Conservation (phyloP, 2,113 vertebrate genomes). For the Archilochus colubris region DNA sequence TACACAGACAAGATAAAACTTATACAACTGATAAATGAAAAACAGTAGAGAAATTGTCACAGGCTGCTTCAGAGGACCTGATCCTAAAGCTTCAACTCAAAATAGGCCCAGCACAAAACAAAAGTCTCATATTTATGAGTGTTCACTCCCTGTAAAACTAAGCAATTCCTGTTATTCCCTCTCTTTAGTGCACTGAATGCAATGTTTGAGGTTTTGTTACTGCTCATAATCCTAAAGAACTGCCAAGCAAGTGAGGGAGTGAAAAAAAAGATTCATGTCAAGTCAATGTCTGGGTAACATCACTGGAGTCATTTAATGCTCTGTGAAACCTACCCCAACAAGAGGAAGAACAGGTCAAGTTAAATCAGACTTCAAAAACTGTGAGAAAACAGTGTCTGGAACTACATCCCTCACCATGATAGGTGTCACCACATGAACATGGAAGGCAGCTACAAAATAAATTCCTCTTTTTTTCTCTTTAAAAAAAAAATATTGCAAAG, state of each 20-base stretch:
- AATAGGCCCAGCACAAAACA: not conserved
- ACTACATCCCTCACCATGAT: not conserved
- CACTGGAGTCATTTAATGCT: not conserved
- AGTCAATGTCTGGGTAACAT: not conserved
- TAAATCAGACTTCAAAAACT: not conserved
- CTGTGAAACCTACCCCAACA: not conserved
- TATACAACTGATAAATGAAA: not conserved
- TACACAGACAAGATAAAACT: not conserved
- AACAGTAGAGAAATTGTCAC: not conserved
- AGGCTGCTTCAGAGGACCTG: not conserved
- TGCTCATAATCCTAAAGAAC: not conserved
- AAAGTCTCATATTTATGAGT: not conserved
- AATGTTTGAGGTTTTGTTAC: not conserved
- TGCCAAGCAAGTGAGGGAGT: not conserved
- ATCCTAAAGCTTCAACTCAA: not conserved
- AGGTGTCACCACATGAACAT: not conserved
- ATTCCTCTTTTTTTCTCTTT: not conserved
- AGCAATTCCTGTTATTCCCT: not conserved
- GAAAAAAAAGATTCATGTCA: not conserved
- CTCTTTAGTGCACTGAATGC: not conserved
- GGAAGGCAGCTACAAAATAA: not conserved
- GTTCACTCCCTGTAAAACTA: not conserved
- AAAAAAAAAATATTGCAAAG: not conserved
- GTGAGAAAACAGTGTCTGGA: slow-evolving; percentile 1
- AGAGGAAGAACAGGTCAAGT: not conserved